Evolutionary conservation across 2,888 invertebrate genomes (phyloP).

Genomic region (Caenorhabditis sp.): DNA sequence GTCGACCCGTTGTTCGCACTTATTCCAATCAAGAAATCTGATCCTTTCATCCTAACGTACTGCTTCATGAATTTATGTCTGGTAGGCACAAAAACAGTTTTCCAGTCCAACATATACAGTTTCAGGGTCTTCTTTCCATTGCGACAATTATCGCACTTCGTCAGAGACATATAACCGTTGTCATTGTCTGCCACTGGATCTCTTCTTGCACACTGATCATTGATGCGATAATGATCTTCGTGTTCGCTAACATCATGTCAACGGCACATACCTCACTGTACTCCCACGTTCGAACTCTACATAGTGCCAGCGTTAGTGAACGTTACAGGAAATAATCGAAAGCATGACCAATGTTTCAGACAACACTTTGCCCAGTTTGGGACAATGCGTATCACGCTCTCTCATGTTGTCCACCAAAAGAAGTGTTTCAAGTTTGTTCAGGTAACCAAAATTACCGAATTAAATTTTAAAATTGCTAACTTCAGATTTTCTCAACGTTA

Average conservation of each 20-base stretch:
- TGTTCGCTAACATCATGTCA: constrained; percentile 45
- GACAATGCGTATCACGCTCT: constrained; percentile 30
- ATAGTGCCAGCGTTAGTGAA: constrained; percentile 22
- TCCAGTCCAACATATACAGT: no score
- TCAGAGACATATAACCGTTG: constrained; percentile 27
- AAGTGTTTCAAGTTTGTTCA: constrained; percentile 18
- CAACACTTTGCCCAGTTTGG: constrained; percentile 49
- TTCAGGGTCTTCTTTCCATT: constrained; percentile 35
- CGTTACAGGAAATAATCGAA: background rate
- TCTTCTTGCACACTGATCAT: constrained; percentile 40
- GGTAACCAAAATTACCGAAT: background rate
- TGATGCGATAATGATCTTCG: constrained; percentile 60
- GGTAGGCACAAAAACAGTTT: no score
- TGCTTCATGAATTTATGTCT: constrained; percentile 39
- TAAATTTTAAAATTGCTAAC: background rate
- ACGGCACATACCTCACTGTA: constrained; percentile 35
- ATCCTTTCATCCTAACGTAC: constrained; percentile 40
- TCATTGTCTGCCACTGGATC: constrained; percentile 42
- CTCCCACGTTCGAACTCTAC: constrained; percentile 35
- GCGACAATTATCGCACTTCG: constrained; percentile 27
- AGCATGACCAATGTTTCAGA: constrained; percentile 23
- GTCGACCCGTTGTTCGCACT: constrained; percentile 46
- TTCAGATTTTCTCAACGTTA: constrained; percentile 29
- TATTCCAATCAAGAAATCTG: constrained; percentile 47
- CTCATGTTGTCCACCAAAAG: constrained; percentile 53